These are phyloP conservation scores for Catocala nupta DNA, from an alignment of 2,888 invertebrate genomes.

Conservation along the genomic window DNA sequence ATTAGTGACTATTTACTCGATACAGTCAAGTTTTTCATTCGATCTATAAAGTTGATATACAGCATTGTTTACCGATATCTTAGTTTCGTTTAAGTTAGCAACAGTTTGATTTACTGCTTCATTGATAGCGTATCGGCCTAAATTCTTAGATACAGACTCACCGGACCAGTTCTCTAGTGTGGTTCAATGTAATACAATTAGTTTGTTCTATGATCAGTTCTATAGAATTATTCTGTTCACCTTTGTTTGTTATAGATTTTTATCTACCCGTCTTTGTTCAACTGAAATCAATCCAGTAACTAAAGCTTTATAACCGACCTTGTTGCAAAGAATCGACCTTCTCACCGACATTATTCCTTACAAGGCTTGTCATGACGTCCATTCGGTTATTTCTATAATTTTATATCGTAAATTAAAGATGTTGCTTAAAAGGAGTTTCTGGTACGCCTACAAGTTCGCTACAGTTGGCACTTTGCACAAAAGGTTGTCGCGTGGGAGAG, in stretches of 20 bases:
- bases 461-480: conserved; percentile 67
- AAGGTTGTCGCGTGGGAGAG: conserved; percentile 71
- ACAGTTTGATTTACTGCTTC: conserved; percentile 62
- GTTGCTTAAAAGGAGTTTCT: conserved; percentile 78
- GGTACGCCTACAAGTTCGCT: conserved; percentile 76
- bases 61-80: conserved; percentile 52
- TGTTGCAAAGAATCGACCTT: too few relatives aligned
- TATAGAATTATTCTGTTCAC: neutral
- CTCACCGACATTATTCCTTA: conserved; percentile 22
- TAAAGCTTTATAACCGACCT: too few relatives aligned
- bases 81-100: conserved; percentile 52
- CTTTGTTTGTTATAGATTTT: neutral
- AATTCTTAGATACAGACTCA: conserved; percentile 60
- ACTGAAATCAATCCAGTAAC: neutral
- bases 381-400: conserved; percentile 23
- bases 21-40: conserved; percentile 52
- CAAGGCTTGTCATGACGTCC: conserved; percentile 24
- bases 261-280: neutral
- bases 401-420: conserved; percentile 60
- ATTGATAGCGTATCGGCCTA: conserved; percentile 64
- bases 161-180: conserved; percentile 67
- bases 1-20: conserved; percentile 63
- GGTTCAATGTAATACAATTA: conserved; percentile 32
- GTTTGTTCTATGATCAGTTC: conserved; percentile 6
- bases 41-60: conserved; percentile 47